Percentiles rank a stretch among this genome's conserved stretches.
These are phyloP conservation scores for Alauda arvensis DNA, from an alignment of 2,797 vertebrate species.

Conservation along the genomic window DNA sequence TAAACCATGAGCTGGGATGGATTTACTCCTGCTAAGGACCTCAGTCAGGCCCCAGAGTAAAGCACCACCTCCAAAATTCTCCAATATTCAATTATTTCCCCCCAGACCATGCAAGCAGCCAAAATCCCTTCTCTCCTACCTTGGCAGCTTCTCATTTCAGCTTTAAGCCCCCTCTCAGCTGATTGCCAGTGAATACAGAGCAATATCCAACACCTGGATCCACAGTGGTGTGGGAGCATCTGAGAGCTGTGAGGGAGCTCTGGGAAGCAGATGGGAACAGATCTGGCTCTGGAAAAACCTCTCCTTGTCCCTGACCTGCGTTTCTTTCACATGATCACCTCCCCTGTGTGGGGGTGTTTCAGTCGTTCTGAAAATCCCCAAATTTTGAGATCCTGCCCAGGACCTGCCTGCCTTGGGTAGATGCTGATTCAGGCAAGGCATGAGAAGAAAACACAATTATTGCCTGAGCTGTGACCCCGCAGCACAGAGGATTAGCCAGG, in stretches of 20 bases:
- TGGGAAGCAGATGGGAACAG: not conserved
- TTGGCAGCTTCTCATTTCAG: not conserved
- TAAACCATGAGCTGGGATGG: rapidly evolving
- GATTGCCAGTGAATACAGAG: not conserved
- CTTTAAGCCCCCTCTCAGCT: not conserved
- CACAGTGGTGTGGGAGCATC: not conserved
- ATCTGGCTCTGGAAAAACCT: not conserved
- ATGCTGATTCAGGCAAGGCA: not conserved
- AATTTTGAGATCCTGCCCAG: not conserved
- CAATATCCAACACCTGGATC: not conserved
- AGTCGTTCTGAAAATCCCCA: not conserved
- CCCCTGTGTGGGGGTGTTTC: not conserved
- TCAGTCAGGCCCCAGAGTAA: not conserved
- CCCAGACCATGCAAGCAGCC: not conserved
- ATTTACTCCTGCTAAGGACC: not conserved
- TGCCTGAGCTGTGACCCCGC: not conserved
- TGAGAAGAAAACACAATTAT: not conserved
- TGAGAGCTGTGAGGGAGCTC: not conserved
- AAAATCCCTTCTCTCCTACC: not conserved
- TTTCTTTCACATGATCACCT: rapidly evolving
- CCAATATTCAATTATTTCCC: not conserved
- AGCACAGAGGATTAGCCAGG: not conserved
- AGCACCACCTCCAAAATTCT: not conserved
- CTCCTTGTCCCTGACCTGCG: rapidly evolving
- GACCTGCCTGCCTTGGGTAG: not conserved